phyloP scores from a whole-genome alignment of 2,113 vertebrate genomes.

The Notarius lentiginosus region DNA sequence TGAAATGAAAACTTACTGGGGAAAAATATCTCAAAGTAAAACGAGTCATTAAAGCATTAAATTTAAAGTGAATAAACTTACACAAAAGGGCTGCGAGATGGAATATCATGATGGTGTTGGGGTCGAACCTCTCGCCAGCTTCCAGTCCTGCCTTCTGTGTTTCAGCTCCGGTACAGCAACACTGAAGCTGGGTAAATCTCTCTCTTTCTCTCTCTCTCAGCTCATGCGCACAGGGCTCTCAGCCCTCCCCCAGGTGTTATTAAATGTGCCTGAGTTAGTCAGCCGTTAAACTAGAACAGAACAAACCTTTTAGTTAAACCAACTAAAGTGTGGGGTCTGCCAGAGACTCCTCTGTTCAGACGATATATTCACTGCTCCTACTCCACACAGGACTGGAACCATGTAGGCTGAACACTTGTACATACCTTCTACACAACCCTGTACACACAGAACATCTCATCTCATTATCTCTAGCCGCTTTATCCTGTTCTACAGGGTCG shows the following conservation, averaged over 20 bases:
- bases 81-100: conserved; percentile 52
- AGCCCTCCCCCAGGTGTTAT: conserved; percentile 36
- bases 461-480: too few relatives aligned
- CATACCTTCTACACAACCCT: not conserved
- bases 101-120: conserved; percentile 50
- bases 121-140: conserved; percentile 13
- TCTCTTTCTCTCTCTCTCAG: not conserved
- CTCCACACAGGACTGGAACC: not conserved
- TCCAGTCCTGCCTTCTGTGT: not conserved
- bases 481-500: too few relatives aligned
- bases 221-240: conserved; percentile 47
- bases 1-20: not conserved
- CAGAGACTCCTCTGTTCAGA: not conserved
- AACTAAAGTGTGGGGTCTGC: not conserved
- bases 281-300: conserved; percentile 32
- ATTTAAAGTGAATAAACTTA: conserved; percentile 51
- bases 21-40: not conserved
- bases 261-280: not conserved
- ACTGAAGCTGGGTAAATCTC: not conserved
- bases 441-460: not conserved
- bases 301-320: not conserved
- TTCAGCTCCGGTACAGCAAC: not conserved
- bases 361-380: not conserved
- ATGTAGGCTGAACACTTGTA: not conserved
- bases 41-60: not conserved